Conservation (phyloP, 2,113 vertebrate genomes). For the Ascaphus truei region DNA sequence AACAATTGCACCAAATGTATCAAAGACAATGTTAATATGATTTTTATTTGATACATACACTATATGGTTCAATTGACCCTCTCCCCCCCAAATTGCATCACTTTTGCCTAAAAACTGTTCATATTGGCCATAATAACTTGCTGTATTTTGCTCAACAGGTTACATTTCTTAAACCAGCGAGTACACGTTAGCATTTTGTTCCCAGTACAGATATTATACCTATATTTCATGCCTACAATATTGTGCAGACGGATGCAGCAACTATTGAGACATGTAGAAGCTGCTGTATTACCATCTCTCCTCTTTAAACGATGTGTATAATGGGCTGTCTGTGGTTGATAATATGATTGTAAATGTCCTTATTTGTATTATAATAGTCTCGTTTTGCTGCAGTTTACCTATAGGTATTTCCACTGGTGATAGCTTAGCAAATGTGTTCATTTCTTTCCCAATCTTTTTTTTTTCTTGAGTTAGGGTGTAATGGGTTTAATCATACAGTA, state of each 20-base stretch:
- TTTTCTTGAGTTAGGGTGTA: neutral
- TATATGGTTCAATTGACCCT: no score
- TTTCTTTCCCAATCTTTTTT: conserved; percentile 1
- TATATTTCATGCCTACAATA: neutral
- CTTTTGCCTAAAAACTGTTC: no score
- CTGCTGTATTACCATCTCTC: neutral
- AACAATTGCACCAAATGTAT: no score
- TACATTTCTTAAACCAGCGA: neutral
- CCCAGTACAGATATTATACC: neutral
- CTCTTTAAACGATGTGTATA: neutral
- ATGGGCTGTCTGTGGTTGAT: neutral
- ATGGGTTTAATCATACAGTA: neutral
- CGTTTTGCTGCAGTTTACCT: neutral
- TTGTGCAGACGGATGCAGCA: neutral
- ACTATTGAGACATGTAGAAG: neutral
- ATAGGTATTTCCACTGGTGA: no score
- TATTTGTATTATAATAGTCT: conserved; percentile 4
- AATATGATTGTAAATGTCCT: neutral
- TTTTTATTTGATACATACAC: no score
- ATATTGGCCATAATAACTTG: no score
- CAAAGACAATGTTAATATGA: no score
- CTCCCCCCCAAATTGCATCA: no score
- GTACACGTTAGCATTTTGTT: neutral
- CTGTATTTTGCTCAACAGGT: neutral
- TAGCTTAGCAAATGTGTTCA: no score